Evolutionary conservation across 2,113 vertebrate species (phyloP).

Genomic region (Oenanthe oenanthe): DNA sequence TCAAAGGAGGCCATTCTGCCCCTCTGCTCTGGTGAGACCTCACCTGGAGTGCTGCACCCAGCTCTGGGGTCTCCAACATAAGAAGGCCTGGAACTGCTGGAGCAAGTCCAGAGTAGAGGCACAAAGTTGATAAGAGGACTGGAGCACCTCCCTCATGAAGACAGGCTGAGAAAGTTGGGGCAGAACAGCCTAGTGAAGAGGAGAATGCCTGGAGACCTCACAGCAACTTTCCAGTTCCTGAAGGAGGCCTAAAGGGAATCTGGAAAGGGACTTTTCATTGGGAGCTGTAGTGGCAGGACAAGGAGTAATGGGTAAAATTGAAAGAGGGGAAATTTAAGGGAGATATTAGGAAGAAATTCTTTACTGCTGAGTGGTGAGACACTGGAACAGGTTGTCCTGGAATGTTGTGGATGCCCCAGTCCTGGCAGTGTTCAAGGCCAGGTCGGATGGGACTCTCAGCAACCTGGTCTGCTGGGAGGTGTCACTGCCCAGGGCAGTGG

Average conservation of each 20-base stretch:
- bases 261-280: not conserved
- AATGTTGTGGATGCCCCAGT: not conserved
- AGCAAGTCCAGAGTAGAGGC: not conserved
- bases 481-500: not conserved
- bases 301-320: not conserved
- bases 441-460: not conserved
- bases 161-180: not conserved
- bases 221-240: not conserved
- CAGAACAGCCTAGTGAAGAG: not conserved
- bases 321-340: not conserved
- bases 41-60: not conserved
- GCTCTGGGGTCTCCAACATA: not conserved
- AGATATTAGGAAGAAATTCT: not conserved
- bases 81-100: not conserved
- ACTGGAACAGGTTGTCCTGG: not conserved
- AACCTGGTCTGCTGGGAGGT: not conserved
- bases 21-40: not conserved
- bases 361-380: not conserved
- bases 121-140: not conserved
- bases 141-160: accelerated
- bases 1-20: not conserved
- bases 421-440: not conserved
- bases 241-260: not conserved
- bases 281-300: not conserved
- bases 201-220: not conserved